Percentiles rank a stretch among this genome's conserved stretches.
Conservation (phyloP, 2,888 invertebrate species). For the Macaria liturata region DNA sequence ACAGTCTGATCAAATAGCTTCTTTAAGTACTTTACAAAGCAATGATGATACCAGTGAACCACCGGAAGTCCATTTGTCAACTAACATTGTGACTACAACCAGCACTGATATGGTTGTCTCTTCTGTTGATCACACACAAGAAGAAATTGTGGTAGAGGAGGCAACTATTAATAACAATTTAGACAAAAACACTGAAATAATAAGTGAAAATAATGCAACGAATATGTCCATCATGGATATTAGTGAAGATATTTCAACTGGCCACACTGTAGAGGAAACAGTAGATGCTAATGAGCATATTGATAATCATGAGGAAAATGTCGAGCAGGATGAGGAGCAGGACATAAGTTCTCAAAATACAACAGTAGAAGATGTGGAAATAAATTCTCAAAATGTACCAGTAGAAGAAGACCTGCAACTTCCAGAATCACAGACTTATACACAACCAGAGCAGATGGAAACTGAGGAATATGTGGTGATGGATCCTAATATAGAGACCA, state of each 20-base stretch:
- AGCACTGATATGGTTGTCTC: constrained; percentile 8
- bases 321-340: constrained; percentile 4
- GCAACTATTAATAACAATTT: constrained; percentile 3
- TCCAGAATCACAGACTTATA: constrained; percentile 38
- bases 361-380: neutral
- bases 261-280: constrained; percentile 23
- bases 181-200: constrained; percentile 5
- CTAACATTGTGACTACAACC: constrained; percentile 31
- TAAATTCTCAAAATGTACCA: neutral
- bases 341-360: neutral
- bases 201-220: constrained; percentile 5
- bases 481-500: constrained; percentile 2
- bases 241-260: constrained; percentile 16
- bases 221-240: constrained; percentile 8
- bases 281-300: constrained; percentile 13
- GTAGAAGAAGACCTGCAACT: constrained; percentile 13
- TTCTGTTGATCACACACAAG: constrained; percentile 12
- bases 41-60: constrained; percentile 42
- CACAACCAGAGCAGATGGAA: constrained; percentile 34
- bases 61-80: constrained; percentile 47
- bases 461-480: constrained; percentile 6
- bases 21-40: constrained; percentile 31
- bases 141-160: constrained; percentile 13
- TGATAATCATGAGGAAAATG: constrained; percentile 17
- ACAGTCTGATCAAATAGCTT: constrained; percentile 34